Percentiles rank a stretch among this genome's conserved stretches.
These are phyloP conservation scores for Cephalophus harveyi DNA, from an alignment of 2,113 vertebrate genomes.

Conservation along the genomic window DNA sequence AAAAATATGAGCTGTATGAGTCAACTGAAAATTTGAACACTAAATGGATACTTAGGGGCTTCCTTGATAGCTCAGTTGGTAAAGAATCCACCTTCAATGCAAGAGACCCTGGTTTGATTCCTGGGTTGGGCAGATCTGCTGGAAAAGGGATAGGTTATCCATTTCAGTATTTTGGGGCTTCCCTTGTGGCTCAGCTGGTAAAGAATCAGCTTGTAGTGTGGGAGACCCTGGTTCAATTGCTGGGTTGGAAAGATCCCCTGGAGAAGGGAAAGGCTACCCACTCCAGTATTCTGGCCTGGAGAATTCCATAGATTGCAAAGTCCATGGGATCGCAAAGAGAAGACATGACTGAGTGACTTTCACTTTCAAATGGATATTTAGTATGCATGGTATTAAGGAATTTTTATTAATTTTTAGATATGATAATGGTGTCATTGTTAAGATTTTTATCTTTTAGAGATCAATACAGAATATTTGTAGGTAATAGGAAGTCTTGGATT, in stretches of 20 bases:
- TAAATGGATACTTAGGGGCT: neutral
- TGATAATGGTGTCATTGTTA: neutral
- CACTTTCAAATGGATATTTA: neutral
- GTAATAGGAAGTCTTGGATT: neutral
- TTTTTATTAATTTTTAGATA: neutral
- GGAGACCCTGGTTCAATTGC: neutral
- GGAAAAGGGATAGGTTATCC: neutral
- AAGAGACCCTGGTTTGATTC: neutral
- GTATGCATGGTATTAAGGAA: neutral
- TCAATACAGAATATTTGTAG: neutral
- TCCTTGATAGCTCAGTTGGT: neutral
- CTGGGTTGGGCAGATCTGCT: neutral
- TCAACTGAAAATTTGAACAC: neutral
- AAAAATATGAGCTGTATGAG: neutral
- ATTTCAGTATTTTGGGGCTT: neutral
- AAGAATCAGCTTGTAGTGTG: neutral
- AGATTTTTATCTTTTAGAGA: neutral
- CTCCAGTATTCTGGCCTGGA: neutral
- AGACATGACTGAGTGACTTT: neutral
- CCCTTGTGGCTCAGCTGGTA: neutral
- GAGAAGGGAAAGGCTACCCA: neutral
- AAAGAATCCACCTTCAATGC: neutral
- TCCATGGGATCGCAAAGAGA: neutral
- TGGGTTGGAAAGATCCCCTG: neutral
- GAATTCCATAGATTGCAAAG: neutral